phyloP scores from a whole-genome alignment of 2,113 vertebrate genomes.

The Gallinago paraguaiae region DNA sequence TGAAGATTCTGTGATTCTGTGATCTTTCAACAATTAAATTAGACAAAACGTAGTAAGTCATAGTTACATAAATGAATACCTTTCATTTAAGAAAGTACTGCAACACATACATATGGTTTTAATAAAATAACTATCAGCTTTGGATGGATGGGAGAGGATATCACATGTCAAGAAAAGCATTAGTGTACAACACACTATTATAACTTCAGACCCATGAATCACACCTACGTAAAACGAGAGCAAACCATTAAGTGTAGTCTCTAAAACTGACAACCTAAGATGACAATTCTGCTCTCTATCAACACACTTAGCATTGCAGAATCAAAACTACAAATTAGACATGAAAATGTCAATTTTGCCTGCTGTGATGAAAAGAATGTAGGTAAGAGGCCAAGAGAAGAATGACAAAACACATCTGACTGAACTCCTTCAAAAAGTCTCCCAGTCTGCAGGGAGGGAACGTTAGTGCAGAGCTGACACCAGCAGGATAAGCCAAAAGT shows the following conservation, averaged over 20 bases:
- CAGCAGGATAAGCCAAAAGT: background rate
- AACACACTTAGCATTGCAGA: background rate
- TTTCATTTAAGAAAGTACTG: background rate
- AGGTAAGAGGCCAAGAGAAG: background rate
- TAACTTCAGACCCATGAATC: background rate
- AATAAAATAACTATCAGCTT: background rate
- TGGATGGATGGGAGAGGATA: background rate
- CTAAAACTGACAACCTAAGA: background rate
- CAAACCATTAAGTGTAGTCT: background rate
- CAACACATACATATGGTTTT: background rate
- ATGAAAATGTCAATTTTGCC: background rate
- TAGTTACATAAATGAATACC: background rate
- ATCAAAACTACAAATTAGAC: background rate
- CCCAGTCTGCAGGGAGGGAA: background rate
- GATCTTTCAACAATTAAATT: background rate
- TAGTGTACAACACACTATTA: background rate
- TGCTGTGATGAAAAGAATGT: background rate
- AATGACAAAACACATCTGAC: background rate
- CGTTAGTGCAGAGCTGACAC: background rate
- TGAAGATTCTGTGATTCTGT: too few relatives aligned
- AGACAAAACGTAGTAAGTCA: background rate
- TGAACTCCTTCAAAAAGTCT: background rate
- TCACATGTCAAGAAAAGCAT: background rate
- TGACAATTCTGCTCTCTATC: background rate
- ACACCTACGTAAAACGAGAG: background rate